Evolutionary conservation across 2,888 invertebrate species (phyloP), one percentile per base, ranked within the genome.

Genomic region (Gastracanthus pulcherrimus): DNA sequence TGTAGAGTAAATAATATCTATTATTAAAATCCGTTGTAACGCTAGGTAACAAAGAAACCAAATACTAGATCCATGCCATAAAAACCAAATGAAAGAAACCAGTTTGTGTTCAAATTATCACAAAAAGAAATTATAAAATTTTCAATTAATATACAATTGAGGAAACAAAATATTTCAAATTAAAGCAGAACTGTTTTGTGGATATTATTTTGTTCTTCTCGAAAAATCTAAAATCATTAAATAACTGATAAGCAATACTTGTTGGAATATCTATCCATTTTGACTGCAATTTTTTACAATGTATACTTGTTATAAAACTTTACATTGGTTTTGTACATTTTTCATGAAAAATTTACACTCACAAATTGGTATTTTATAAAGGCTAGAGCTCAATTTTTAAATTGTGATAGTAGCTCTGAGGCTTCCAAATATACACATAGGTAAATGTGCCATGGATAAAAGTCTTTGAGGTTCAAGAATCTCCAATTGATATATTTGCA

Each of bases 61-160:
- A 90, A 91, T 90, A 90, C 88, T 89, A 90, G 88, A 89, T 89
- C 86, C 89, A 91, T 89, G 90, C 90, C 90, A 90, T 91, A 90
- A 87, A 88, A 89, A 89, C 89, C 90, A 90, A 90, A 90, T 90
- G 87, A 90, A 88, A 88, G 86, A 87, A 90, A 89, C 89, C 88
- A 88, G 86, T 89, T 90, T 91, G 89, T 91, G 90, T 91, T 91
- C 90, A 88, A 90, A 88, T 87, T 88, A 86, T 86, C 85, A 85
- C 86, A 86, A 86, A 84, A 85, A 85, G n/a, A 87, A 88, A 86
- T 86, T 85, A 69, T 19, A 7, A 48, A 67, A 67, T 74, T 81
- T 72, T 41, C 9, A 58, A 58, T 76, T 62, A 58, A 31, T 16
- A 34, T 51, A 51, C 0, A 67, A 72, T 62, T 66, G 23, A 71